Base-by-base conservation (phyloP, 1,140 invertebrate genomes). In the Himalopsyche phryganea region DNA sequence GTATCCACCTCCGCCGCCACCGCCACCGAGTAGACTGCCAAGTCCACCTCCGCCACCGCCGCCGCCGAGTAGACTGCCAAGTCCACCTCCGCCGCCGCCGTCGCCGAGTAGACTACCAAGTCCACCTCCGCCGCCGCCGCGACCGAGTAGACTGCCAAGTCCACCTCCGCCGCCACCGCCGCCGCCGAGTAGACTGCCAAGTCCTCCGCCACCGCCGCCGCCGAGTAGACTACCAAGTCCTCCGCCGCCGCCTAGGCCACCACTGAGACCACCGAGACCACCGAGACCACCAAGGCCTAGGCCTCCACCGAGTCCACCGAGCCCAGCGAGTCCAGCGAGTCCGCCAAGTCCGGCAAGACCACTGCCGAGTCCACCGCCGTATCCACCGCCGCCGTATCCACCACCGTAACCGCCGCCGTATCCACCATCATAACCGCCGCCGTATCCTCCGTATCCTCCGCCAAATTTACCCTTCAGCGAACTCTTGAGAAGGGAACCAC, bases 341-440 rank as follows among this genome's bases (percentile, higher is more conserved):
- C 45, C 14, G 7, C 45, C 45, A n/a, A n/a, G n/a, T 13, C 28
- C 17, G 14, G 18, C 35, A 15, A 19, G 10, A 0, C 52, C 51
- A 36, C 48, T 33, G 2, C 52, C 33, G 33, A 45, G 40, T 13
- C 59, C 52, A 32, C 53, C 49, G 0, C 49, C 53, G 13, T 50
- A 32, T 7, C 49, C 50, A 11, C 18, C 19, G 15, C 54, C 54
- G 11, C 54, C 47, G 28, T 42, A 49, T 15, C 47, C 52, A 6
- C 52, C 52, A 7, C 51, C 53, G 15, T 57, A 55, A 19, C 53
- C 53, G 46, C 54, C 46, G 23, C 46, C 53, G 20, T 45, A 23
- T 1, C 58, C 58, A 20, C 42, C 46, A 13, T 38, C 38, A 14
- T 41, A 18, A 15, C 45, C 50, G 35, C 45, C 32, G 6, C 48